Base-by-base conservation (phyloP, 2,113 vertebrate genomes). In the Albula glossodonta region DNA sequence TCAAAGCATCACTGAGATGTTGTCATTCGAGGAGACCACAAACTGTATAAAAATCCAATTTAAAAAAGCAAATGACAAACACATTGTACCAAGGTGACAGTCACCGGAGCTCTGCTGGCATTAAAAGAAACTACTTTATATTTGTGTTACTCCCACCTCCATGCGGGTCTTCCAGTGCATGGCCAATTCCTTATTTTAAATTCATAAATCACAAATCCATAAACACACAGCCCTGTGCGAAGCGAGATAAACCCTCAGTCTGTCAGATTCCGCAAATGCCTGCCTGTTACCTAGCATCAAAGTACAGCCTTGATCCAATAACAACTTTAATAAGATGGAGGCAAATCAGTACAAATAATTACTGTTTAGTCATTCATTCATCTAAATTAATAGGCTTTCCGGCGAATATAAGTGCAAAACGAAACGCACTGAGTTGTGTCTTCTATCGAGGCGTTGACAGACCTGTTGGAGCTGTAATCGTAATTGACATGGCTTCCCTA, bases 291-390 rank as follows among this genome's bases (percentile, higher is more conserved):
- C 53, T 77, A 22, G 79, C 56, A 81, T 50, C 81, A n/a, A 5
- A 51, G 56, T 31, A 51, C 31, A 70, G 49, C 78, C 74, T 25
- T n/a, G 17, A 41, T 10, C 6, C 77, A 25, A 31, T 56, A 57
- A 48, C 31, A 6, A 41, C 48, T n/a, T 78, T 70, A 25, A 57
- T 74, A 85, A 60, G 70, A 53, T 49, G 53, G 50, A 8, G 66
- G 17, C 78, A 63, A 48, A 84, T 70, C 57, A 74, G 57, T 17
- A n/a, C 53, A 51, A 41, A 84, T 66, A 80, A 87, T 50, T 81
- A 56, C 49, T 19, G 15, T 57, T 17, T n/a, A 81, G 80, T 82
- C 80, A 81, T 81, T 81, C 80, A 82, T 77, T 86, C 85, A 22
- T 25, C 80, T 51, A 48, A 82, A 51, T 56, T 17, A 80, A 81